Evolutionary conservation across 2,888 invertebrate genomes (phyloP).

Genomic region (Drosophila lutescens): DNA sequence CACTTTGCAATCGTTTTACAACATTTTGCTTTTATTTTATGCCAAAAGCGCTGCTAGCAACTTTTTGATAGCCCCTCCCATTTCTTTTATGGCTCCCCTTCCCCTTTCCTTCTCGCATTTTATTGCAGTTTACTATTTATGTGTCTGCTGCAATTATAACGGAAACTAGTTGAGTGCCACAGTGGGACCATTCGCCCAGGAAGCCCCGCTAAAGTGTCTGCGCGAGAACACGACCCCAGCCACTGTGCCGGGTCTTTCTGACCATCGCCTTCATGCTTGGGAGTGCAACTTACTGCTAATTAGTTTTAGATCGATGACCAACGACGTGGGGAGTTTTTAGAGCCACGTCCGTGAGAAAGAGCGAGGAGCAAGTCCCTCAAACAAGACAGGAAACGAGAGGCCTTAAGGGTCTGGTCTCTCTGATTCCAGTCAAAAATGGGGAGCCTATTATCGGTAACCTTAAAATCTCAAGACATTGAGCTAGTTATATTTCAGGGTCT

Average conservation of each 20-base stretch:
- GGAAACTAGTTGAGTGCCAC: slow-evolving; percentile 75
- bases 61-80: slow-evolving; percentile 66
- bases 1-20: slow-evolving; percentile 81
- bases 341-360: slow-evolving; percentile 12
- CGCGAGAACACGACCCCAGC: slow-evolving; percentile 1
- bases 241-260: slow-evolving; percentile 42
- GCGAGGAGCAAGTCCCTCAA: neutral
- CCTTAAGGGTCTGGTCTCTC: neutral
- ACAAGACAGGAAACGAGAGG: too few relatives aligned
- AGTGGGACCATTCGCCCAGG: slow-evolving; percentile 51
- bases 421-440: neutral
- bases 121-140: slow-evolving; percentile 81
- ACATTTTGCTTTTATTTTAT: slow-evolving; percentile 78
- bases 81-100: slow-evolving; percentile 22
- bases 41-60: slow-evolving; percentile 66
- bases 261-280: slow-evolving; percentile 19
- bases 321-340: slow-evolving; percentile 45
- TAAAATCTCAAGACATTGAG: neutral
- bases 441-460: neutral
- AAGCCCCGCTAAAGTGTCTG: neutral
- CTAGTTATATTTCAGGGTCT: neutral
- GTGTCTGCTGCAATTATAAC: slow-evolving; percentile 82
- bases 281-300: slow-evolving; percentile 79
- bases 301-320: slow-evolving; percentile 76
- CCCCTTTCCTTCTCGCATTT: slow-evolving; percentile 33